Conservation (phyloP, 1,140 invertebrate species). For the Euschistus heros region DNA sequence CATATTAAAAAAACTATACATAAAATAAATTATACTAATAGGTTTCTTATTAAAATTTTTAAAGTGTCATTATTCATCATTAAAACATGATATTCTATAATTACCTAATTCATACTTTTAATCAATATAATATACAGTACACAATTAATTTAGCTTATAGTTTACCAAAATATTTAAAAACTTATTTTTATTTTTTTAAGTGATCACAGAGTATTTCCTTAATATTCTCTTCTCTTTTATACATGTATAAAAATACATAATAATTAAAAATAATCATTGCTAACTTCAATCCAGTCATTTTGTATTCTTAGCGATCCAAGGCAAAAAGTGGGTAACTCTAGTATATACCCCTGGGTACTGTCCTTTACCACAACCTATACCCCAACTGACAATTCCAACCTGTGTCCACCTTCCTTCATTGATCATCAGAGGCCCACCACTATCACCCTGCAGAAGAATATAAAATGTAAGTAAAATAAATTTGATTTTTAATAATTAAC, state of each 20-base stretch:
- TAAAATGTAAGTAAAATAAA: not conserved
- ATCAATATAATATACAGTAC: too few relatives aligned
- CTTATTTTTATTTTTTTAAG: not conserved
- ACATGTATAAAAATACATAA: not conserved
- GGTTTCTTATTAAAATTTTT: too few relatives aligned
- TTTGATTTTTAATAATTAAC: not conserved
- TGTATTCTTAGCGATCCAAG: slow-evolving; percentile 65
- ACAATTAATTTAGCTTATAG: too few relatives aligned
- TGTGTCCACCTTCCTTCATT: slow-evolving; percentile 66
- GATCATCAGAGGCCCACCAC: slow-evolving; percentile 79
- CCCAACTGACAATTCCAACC: slow-evolving; percentile 87
- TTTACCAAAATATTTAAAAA: too few relatives aligned
- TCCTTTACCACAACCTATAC: slow-evolving; percentile 83
- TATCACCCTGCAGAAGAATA: slow-evolving; percentile 61
- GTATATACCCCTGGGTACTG: slow-evolving; percentile 85
- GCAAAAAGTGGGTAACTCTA: slow-evolving; percentile 58
- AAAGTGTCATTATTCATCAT: too few relatives aligned
- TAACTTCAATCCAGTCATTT: slow-evolving; percentile 32
- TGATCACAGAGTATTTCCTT: slow-evolving; percentile 8
- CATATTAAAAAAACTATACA: too few relatives aligned
- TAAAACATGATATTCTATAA: too few relatives aligned
- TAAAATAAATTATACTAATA: too few relatives aligned
- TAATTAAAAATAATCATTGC: not conserved
- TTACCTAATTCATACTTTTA: too few relatives aligned
- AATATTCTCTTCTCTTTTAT: slow-evolving; percentile 1